phyloP scores from a whole-genome alignment of 2,113 vertebrate species.

The Gallinago media region DNA sequence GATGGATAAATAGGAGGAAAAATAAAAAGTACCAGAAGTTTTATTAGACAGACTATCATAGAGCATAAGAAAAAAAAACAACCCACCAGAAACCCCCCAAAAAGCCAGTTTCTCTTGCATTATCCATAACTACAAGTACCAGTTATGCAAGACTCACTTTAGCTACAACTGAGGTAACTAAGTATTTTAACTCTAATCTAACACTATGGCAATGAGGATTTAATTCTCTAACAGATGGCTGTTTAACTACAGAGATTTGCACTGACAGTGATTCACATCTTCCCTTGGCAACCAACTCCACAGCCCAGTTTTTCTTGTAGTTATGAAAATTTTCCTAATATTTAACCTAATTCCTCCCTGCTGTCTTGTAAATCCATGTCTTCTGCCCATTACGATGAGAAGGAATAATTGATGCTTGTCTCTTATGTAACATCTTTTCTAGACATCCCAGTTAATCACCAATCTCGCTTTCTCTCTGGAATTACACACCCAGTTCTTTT shows the following conservation, averaged over 20 bases:
- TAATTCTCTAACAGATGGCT: constrained; percentile 22
- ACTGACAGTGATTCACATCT: not conserved
- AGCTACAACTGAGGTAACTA: not conserved
- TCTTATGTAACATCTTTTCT: not conserved
- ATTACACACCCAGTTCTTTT: not conserved
- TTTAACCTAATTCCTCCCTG: not conserved
- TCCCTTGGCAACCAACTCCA: not conserved
- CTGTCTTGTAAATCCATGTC: not conserved
- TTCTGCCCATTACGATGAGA: not conserved
- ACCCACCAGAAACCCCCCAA: no score
- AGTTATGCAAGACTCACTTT: not conserved
- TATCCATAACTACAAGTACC: not conserved
- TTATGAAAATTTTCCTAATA: not conserved
- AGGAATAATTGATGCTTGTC: constrained; percentile 11
- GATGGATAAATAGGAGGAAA: not conserved
- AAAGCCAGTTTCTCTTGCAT: not conserved
- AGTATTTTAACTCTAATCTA: not conserved
- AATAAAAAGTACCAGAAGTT: not conserved
- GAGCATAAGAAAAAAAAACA: not conserved
- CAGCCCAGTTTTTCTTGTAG: not conserved
- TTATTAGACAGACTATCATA: not conserved
- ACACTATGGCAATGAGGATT: not conserved
- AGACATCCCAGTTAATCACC: not conserved
- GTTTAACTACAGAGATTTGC: not conserved
- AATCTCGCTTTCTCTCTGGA: not conserved